Evolutionary conservation across 2,888 invertebrate genomes (phyloP), one percentile per base, ranked within the genome.

Genomic region (Mamestra brassicae): DNA sequence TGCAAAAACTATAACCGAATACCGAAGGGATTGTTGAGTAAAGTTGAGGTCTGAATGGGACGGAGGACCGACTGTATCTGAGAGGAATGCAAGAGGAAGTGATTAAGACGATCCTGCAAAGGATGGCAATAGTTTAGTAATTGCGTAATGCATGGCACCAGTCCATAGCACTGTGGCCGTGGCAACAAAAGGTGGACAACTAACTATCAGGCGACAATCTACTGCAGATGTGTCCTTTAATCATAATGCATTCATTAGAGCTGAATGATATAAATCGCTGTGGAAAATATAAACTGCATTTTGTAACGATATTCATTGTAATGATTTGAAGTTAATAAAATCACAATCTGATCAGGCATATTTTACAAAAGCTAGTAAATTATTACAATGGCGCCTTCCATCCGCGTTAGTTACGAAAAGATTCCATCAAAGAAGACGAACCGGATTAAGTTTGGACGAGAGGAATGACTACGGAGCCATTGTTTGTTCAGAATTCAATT

Each of bases 201-300:
- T 71, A 45, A 62, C 55, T 71, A 84, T 77, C 72, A 72, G 60
- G 3, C 54, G 63, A 71, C 81, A 58, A 76, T 82, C 77, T 84
- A 64, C 52, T 68, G 81, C 82, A 84, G 67, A 76, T 84, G 77
- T 72, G 54, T 55, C 61, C 55, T 64, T 65, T 73, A 38, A 63
- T 61, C 70, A 68, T 67, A 68, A 71, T 84, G 69, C 60, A 60
- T 70, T 47, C 2, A 62, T 66, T 62, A 52, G 47, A 66, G 8
- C 60, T 42, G 60, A 34, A 63, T 64, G n/a, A 26, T 70, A 70
- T 74, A 47, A 60, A 64, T 64, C 60, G 52, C 34, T 26, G 58
- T 34, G 70, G 26, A 26, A 26, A 26, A 38, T 26, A 4, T 17
- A 45, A 58, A 17, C 42, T 57, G 42, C 15, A 15, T n/a, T 63